A percentile compares a stretch with the other conserved stretches of the same genome.
Evolutionary conservation across 2,797 vertebrate genomes (phyloP).

Genomic region (Macrochelys suwanniensis): DNA sequence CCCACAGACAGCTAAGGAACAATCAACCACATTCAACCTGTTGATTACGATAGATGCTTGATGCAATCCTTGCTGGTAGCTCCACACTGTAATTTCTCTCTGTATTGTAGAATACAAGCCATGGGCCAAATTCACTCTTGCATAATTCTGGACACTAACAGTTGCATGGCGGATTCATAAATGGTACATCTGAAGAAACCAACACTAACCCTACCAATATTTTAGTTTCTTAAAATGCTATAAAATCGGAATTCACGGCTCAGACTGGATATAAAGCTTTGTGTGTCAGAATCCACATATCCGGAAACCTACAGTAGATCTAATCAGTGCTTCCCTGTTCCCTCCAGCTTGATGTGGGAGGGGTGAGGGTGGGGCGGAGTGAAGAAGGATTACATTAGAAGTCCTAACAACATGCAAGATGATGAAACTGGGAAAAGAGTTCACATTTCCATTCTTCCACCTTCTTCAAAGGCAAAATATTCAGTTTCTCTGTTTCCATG

Average conservation of each 20-base stretch:
- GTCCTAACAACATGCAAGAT: background rate
- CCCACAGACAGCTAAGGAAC: background rate
- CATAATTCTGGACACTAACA: background rate
- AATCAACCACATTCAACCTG: background rate
- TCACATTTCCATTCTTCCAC: background rate
- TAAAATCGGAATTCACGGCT: background rate
- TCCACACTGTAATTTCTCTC: background rate
- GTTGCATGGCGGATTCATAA: background rate
- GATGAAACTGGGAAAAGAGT: background rate
- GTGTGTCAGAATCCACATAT: background rate
- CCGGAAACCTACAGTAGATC: background rate
- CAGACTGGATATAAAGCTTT: background rate
- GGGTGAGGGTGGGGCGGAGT: background rate
- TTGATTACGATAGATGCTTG: background rate
- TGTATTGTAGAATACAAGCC: background rate
- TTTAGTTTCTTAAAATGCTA: background rate
- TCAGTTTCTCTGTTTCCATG: background rate
- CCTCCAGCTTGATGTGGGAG: background rate
- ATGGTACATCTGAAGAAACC: background rate
- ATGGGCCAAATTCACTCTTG: background rate
- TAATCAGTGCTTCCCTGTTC: background rate
- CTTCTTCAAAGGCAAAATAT: slow-evolving; percentile 1
- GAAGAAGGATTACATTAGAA: background rate
- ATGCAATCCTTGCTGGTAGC: background rate
- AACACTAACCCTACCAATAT: background rate